Base-by-base conservation (phyloP, 2,113 vertebrate genomes). In the Perca fluviatilis region DNA sequence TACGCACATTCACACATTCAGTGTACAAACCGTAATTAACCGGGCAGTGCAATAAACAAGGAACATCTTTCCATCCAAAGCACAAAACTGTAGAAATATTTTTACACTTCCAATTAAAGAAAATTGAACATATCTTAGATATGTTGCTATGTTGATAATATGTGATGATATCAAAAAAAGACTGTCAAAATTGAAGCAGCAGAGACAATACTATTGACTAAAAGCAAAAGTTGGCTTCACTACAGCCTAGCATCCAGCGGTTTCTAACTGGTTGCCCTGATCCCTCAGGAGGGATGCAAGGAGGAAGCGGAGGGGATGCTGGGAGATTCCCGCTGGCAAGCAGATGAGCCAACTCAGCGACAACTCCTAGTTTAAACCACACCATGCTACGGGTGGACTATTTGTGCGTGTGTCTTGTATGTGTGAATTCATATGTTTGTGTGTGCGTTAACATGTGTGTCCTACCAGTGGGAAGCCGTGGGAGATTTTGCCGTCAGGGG, bases 381-480 rank as follows among this genome's bases (percentile, higher is more conserved):
- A 64, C 82, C 80, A 64, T 68, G 80, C 70, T 62, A 77, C 13
- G 7, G 19, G 18, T 73, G 60, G 75, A 74, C 74, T 43, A 43
- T 43, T 43, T 36, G 49, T 63, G 57, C 51, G 75, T 77, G 82
- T 68, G 76, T 51, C 43, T 63, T 50, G 57, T 62, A 14, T 71
- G 71, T 66, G 51, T 74, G 43, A 57, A 47, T 64, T 33, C 18
- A 21, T 33, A 19, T 62, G 72, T 78, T 47, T 66, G 50, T 66
- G 36, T 36, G 57, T 30, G 40, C 23, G 3, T 66, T 46, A 12
- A 19, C 50, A 33, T 14, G 47, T 46, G 64, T 77, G 43, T 77
- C 95, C 70, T 94, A 99, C 98, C 98, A 99, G 94, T 50, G 98
- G 97, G 77, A 99, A 99, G 69, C 97, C 97, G 77, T 99, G 98